Percentiles rank a stretch among this genome's conserved stretches.
Evolutionary conservation across 2,113 vertebrate genomes (phyloP).

Genomic region (Damaliscus lunatus): DNA sequence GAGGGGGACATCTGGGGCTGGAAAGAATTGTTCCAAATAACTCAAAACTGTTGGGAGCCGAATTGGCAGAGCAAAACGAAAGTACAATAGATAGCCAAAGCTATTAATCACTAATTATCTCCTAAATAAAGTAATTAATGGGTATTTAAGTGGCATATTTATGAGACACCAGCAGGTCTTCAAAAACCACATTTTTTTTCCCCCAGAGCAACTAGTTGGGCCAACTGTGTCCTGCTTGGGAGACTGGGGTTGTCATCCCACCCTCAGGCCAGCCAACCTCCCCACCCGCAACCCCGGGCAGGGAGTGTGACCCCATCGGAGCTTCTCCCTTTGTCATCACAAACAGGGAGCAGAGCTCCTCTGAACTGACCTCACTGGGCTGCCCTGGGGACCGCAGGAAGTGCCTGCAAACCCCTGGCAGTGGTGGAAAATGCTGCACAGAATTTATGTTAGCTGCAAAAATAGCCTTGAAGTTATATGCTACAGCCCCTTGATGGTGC

Average conservation of each 20-base stretch:
- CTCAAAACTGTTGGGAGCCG: conserved; percentile 26
- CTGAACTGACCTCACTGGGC: not conserved
- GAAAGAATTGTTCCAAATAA: conserved; percentile 45
- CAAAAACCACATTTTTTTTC: not conserved
- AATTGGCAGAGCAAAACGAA: conserved; percentile 61
- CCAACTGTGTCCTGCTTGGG: not conserved
- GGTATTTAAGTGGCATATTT: conserved; percentile 53
- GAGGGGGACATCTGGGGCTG: conserved; percentile 39
- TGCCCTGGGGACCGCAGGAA: not conserved
- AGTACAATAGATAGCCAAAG: conserved; percentile 65
- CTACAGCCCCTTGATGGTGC: no score
- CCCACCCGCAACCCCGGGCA: rapidly evolving
- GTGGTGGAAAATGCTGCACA: not conserved
- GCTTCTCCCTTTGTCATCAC: not conserved
- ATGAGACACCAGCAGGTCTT: conserved; percentile 58
- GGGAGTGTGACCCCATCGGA: rapidly evolving
- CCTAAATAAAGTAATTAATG: conserved; percentile 63
- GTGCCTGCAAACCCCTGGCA: not conserved
- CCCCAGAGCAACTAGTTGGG: conserved; percentile 2
- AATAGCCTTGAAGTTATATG: not conserved
- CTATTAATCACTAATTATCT: conserved; percentile 75
- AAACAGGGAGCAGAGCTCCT: not conserved
- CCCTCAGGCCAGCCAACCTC: not conserved
- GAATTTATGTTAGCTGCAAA: not conserved
- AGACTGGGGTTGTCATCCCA: not conserved